Base-by-base conservation (phyloP, 2,888 invertebrate species). In the Leptinotarsa tumamoca region DNA sequence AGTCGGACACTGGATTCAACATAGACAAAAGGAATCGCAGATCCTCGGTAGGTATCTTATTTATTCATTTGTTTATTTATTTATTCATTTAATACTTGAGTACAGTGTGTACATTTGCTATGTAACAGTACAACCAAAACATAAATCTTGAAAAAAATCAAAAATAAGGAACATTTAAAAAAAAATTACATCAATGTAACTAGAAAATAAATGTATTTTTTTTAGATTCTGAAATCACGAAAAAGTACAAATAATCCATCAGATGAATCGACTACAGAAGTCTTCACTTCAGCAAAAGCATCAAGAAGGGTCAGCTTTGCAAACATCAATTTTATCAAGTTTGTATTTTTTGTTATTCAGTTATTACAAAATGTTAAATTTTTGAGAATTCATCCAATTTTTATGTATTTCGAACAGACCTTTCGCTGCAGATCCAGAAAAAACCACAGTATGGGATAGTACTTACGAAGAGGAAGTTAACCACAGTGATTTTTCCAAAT, bases 281-380 rank as follows among this genome's bases (percentile, higher is more conserved):
- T 69, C 17, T 76, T 75, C 18, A 49, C 74, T 33, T 49, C 58
- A 50, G 77, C 70, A 18, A 82, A 75, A 72, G 68, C 81, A 21
- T 73, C 76, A 17, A 78, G 84, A 69, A 76, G 86, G 73, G 86
- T 86, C 58, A 86, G 86, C 81, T 86, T 86, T 83, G 85, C 85
- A n/a, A 83, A 82, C 71, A 85, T 82, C 77, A 84, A 84, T 77
- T 83, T 81, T 69, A 80, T 86, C 43, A 86, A 86, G 85, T 85
- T 80, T 80, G 83, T 81, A 51, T 68, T 63, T 68, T 67, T 43
- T 18, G 27, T 33, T 52, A 52, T n/a, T 52, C n/a, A 17, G 52
- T 52, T 52, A 15, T 52, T n/a, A 5, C 4, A 15, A 52, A 52
- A n/a, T n/a, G 52, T 17, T 4, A 4, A 15, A 23, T 50, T 71